phyloP scores from a whole-genome alignment of 2,888 invertebrate genomes.

The Coleophora deauratella region DNA sequence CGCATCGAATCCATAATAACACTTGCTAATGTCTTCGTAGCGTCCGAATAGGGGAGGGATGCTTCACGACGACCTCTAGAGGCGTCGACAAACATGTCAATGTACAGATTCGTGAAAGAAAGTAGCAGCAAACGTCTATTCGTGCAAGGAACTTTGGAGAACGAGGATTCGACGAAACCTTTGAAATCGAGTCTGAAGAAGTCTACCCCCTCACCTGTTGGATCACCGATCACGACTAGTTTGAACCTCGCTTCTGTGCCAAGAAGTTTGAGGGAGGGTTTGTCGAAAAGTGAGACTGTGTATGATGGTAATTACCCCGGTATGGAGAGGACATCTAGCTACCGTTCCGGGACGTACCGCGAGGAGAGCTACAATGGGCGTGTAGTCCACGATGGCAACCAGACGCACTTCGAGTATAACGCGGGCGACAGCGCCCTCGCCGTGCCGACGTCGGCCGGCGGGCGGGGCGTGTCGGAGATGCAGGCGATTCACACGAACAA shows the following conservation, averaged over 20 bases:
- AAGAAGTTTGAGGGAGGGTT: conserved; percentile 68
- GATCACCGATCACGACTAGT: conserved; percentile 78
- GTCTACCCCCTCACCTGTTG: conserved; percentile 60
- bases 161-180: conserved; percentile 70
- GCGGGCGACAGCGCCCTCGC: conserved; percentile 53
- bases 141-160: conserved; percentile 82
- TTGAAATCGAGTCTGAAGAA: conserved; percentile 70
- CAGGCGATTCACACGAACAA: conserved; percentile 89
- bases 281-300: conserved; percentile 65
- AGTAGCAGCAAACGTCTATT: conserved; percentile 78
- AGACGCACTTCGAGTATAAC: conserved; percentile 69
- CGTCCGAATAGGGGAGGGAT: conserved; percentile 44
- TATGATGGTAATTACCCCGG: conserved; percentile 67
- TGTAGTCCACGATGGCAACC: conserved; percentile 63
- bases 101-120: conserved; percentile 89
- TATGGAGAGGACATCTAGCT: conserved; percentile 55
- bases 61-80: conserved; percentile 43
- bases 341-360: conserved; percentile 55
- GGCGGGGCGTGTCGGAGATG: conserved; percentile 70
- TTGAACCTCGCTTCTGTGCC: conserved; percentile 72
- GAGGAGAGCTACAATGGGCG: conserved; percentile 64
- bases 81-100: conserved; percentile 70
- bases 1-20: conserved; percentile 55
- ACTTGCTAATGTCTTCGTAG: conserved; percentile 32
- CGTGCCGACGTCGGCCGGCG: conserved; percentile 58